Evolutionary conservation across 2,888 invertebrate species (phyloP).

Genomic region (Philereme vetulata): DNA sequence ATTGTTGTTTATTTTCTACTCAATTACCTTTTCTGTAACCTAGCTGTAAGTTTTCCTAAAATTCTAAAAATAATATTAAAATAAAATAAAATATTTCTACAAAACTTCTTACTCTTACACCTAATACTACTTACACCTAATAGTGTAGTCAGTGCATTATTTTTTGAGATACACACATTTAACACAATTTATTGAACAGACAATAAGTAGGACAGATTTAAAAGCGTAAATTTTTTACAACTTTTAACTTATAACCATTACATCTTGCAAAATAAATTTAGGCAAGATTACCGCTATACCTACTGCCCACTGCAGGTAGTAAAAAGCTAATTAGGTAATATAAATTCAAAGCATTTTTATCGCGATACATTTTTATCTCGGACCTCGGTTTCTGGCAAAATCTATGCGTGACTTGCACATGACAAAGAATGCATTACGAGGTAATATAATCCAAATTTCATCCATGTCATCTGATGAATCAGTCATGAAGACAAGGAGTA

Average conservation of each 20-base stretch:
- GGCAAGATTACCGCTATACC: slow-evolving; percentile 26
- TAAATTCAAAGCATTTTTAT: slow-evolving; percentile 39
- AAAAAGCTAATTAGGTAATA: slow-evolving; percentile 39
- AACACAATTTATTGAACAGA: no score
- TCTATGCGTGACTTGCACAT: slow-evolving; percentile 37
- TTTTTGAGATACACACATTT: no score
- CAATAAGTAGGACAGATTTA: neutral
- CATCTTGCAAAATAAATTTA: slow-evolving; percentile 27
- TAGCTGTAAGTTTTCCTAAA: no score
- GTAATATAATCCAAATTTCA: slow-evolving; percentile 20
- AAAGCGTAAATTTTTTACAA: neutral
- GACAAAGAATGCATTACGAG: slow-evolving; percentile 18
- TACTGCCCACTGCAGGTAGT: slow-evolving; percentile 32
- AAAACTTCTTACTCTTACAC: no score
- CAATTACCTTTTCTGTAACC: no score
- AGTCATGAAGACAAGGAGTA: slow-evolving; percentile 11
- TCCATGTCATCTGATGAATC: slow-evolving; percentile 20
- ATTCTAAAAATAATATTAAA: no score
- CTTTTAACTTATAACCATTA: neutral
- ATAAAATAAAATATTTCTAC: no score
- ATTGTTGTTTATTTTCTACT: no score
- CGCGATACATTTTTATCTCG: slow-evolving; percentile 27
- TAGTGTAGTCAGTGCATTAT: no score
- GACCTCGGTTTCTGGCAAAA: slow-evolving; percentile 25
- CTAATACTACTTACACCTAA: no score